phyloP scores from a whole-genome alignment of 1,140 invertebrate genomes.

The Mesaphorura yosii region DNA sequence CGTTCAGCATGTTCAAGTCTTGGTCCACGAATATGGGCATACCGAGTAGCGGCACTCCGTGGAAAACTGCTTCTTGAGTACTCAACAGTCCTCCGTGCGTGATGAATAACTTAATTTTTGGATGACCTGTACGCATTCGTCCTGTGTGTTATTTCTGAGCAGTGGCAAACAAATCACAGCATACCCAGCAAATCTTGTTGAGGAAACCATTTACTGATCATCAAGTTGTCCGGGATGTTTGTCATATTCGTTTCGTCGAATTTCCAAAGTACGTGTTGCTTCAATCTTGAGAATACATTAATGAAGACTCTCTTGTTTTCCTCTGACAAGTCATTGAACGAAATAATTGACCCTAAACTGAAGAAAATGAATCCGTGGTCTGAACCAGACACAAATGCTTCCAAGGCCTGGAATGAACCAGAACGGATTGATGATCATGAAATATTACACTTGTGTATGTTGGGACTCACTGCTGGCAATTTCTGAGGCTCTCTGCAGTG shows the following conservation, averaged over 20 bases:
- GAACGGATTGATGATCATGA: no score
- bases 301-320: constrained; percentile 51
- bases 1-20: constrained; percentile 31
- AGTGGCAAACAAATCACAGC: no score
- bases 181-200: constrained; percentile 19
- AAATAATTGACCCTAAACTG: constrained; percentile 65
- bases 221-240: constrained; percentile 2
- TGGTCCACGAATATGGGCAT: constrained; percentile 29
- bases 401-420: background rate
- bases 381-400: constrained; percentile 34
- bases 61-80: constrained; percentile 34
- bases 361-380: constrained; percentile 63
- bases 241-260: constrained; percentile 35
- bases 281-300: constrained; percentile 52
- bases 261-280: constrained; percentile 31
- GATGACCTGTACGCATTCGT: no score
- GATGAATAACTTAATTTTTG: constrained; percentile 32
- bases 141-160: no score
- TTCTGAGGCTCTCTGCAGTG: no score
- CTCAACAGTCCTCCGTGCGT: constrained; percentile 38
- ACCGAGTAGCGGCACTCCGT: constrained; percentile 36
- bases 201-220: constrained; percentile 2
- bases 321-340: constrained; percentile 59
- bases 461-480: no score
- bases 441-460: no score